phyloP scores from a whole-genome alignment of 2,888 invertebrate genomes.

The Oscheius onirici region DNA sequence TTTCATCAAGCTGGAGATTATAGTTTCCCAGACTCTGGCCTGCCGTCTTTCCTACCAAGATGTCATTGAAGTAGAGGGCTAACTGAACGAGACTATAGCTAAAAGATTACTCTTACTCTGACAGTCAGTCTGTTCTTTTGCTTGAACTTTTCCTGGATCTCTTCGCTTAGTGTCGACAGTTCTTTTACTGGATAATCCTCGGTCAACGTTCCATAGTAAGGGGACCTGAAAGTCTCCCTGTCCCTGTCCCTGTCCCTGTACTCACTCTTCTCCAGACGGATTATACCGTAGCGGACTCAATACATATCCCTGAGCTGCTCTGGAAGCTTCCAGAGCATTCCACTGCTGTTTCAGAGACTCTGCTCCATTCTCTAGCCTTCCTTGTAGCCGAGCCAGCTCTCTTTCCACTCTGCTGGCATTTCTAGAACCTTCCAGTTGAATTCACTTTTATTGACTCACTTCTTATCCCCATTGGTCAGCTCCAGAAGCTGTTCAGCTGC shows the following conservation, averaged over 20 bases:
- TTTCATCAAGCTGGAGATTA: neutral
- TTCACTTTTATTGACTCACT: too few relatives aligned
- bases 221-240: too few relatives aligned
- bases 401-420: neutral
- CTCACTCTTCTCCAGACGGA: neutral
- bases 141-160: slow-evolving; percentile 7
- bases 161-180: neutral
- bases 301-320: slow-evolving; percentile 18
- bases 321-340: slow-evolving; percentile 20
- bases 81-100: neutral
- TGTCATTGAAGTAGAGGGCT: slow-evolving; percentile 24
- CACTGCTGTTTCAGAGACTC: slow-evolving; percentile 18
- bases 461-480: too few relatives aligned
- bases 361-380: neutral
- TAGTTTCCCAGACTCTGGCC: neutral
- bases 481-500: neutral
- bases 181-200: slow-evolving; percentile 7
- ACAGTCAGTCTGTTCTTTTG: neutral
- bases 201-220: neutral
- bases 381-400: neutral
- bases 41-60: slow-evolving; percentile 21
- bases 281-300: slow-evolving; percentile 5
- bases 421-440: too few relatives aligned
- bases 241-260: too few relatives aligned
- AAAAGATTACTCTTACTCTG: neutral